Base-by-base conservation (phyloP, 92 coral and sea anemone species). In the Parazoanthus atlanticus region DNA sequence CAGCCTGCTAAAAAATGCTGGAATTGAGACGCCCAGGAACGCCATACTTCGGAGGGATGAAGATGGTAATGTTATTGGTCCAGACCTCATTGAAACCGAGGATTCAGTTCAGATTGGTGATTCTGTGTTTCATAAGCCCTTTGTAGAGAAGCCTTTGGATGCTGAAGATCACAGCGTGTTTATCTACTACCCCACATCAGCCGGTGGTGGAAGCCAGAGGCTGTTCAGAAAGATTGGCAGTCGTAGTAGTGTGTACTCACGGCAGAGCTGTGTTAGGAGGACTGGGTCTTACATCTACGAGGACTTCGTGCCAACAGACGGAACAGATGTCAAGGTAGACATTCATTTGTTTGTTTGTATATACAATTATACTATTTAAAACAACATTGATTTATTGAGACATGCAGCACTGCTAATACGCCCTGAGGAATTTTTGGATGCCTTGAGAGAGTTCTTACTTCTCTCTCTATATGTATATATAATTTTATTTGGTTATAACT, bases 131-230 rank as follows among this genome's bases (percentile, higher is more conserved):
- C 98, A 97, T 67, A 97, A 97, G 79, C 99, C 99, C 8, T 97
- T 97, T 85, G 99, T 97, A 7, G 99, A 97, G 92, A 97, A 97
- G 71, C 99, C 99, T 17, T 86, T 97, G 52, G 92, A 92, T 85
- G 99, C 99, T 1, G 99, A 97, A 87, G 98, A 97, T 49, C 99
- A 97, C 79, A 90, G 94, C 82, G 98, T 97, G 67, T 95, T 86
- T 66, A 97, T 97, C 29, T 97, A 97, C 81, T 97, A 90, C 90
- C 99, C 99, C 16, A 92, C 98, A 0, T 88, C 92, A 6, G 99
- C 99, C 56, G 99, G 99, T 41, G 99, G 99, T 1, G 99, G 99
- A 15, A 95, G 99, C 86, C 99, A 97, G 88, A 89, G 98, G 79
- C 69, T 97, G 76, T 97, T 97, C 88, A 91, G 99, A 30, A 97